Percentiles rank a stretch among this genome's conserved stretches.
Conservation (phyloP, 2,888 invertebrate genomes). For the Heliconius hortense region DNA sequence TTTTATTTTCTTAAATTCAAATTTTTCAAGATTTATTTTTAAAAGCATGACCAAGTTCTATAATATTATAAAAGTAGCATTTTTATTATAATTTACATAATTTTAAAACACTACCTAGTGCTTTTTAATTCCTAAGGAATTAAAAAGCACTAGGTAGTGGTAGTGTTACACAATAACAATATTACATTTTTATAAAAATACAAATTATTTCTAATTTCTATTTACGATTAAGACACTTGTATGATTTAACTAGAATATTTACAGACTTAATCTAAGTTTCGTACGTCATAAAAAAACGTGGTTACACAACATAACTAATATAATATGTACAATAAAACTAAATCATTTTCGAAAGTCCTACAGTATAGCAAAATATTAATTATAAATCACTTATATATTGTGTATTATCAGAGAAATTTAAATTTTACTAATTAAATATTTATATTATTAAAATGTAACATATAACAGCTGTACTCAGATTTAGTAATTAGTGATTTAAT, state of each 20-base stretch:
- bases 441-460: not conserved
- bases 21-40: not conserved
- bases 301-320: conserved; percentile 12
- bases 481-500: not conserved
- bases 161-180: not conserved
- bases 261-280: conserved; percentile 42
- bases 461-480: not conserved
- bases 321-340: conserved; percentile 30
- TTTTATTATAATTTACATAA: not conserved
- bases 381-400: not conserved
- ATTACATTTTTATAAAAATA: conserved; percentile 65
- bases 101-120: not conserved
- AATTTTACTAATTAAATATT: not conserved
- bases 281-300: not conserved
- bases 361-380: conserved; percentile 55
- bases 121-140: not conserved
- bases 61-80: not conserved
- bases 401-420: not conserved
- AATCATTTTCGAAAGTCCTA: conserved; percentile 44
- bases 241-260: conserved; percentile 48
- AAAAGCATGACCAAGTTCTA: not conserved
- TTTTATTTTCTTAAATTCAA: not conserved
- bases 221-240: conserved; percentile 65
- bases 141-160: too few species aligned
- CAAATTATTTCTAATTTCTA: conserved; percentile 53